Evolutionary conservation across 1,140 invertebrate genomes (phyloP).

Genomic region (Diploscapter pachys): DNA sequence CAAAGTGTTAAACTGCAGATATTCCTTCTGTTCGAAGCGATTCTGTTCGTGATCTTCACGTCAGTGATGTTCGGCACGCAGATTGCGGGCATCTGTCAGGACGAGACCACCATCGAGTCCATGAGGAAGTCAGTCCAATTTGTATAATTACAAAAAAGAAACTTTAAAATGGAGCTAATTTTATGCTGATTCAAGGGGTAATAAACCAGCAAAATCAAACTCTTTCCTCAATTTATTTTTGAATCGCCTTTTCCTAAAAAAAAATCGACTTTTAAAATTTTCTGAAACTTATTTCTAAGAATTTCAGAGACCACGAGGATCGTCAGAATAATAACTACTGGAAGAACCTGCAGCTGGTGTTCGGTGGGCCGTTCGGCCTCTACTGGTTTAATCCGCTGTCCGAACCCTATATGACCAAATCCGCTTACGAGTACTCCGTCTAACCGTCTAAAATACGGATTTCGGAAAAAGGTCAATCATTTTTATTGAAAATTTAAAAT

Average conservation of each 20-base stretch:
- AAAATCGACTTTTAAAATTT: background rate
- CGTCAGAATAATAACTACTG: conserved; percentile 58
- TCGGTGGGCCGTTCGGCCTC: conserved; percentile 61
- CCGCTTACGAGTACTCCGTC: conserved; percentile 57
- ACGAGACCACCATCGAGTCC: conserved; percentile 77
- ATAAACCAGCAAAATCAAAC: too few species aligned
- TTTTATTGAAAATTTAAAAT: too few species aligned
- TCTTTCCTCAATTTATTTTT: too few species aligned
- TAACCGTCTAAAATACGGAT: conserved; percentile 17
- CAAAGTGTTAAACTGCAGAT: conserved; percentile 3
- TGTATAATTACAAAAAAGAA: conserved; percentile 9
- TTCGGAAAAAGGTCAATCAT: too few species aligned
- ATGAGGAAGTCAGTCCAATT: conserved; percentile 32
- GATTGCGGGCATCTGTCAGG: conserved; percentile 95
- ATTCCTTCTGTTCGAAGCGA: conserved; percentile 90
- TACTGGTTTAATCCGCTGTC: conserved; percentile 62
- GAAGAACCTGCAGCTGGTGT: conserved; percentile 62
- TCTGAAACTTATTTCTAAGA: background rate
- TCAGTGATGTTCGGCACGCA: conserved; percentile 94
- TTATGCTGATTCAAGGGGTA: background rate
- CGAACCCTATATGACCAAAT: conserved; percentile 46
- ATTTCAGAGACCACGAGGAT: conserved; percentile 55
- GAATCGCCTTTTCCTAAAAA: background rate
- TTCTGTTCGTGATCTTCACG: conserved; percentile 97
- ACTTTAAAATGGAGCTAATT: conserved; percentile 1